Base-by-base conservation (phyloP, 92 coral and sea anemone genomes). In the Phenganax marumi region DNA sequence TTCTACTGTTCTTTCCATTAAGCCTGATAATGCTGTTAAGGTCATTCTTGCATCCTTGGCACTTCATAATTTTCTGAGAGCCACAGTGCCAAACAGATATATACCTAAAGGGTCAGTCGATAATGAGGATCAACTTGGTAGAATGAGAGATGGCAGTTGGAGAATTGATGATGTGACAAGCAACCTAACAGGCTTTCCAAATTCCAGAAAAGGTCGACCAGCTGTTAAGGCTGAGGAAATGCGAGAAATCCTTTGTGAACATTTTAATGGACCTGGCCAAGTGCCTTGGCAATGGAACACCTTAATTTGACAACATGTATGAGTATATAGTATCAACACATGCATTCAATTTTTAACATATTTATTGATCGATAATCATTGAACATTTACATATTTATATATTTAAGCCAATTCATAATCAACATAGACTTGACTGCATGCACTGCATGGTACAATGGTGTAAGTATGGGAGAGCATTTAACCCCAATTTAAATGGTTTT, bases 211-310 rank as follows among this genome's bases (percentile, higher is more conserved):
- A 79, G 87, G 93, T 33, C 74, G 91, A 70, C 93, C 84, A 61
- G 65, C 84, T 14, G 68, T 50, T 64, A 81, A 87, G 47, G 93
- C 89, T n/a, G 83, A 82, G 50, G 84, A 76, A 22, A 71, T 90
- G 75, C 79, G 93, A 72, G 87, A 87, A 57, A 52, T 46, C 2
- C 68, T 90, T 57, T 90, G 87, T 62, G 50, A 74, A 62, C 84
- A 86, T 73, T 23, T 89, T 14, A 89, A 83, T 89, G 88, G 92
- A 0, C 86, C 88, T 43, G 90, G 90, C 19, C 92, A 89, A 74
- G 69, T 89, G 13, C 92, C 92, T 9, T 89, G 92, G 92, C 90
- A 89, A 75, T 89, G 91, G 91, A 85, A 83, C 46, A 68, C 61
- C 7, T 69, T 84, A 2, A 10, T 77, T 17, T 57, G n/a, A n/a